Percentiles rank a stretch among this genome's conserved stretches.
Conservation (phyloP, 2,113 vertebrate species). For the Gambusia affinis region DNA sequence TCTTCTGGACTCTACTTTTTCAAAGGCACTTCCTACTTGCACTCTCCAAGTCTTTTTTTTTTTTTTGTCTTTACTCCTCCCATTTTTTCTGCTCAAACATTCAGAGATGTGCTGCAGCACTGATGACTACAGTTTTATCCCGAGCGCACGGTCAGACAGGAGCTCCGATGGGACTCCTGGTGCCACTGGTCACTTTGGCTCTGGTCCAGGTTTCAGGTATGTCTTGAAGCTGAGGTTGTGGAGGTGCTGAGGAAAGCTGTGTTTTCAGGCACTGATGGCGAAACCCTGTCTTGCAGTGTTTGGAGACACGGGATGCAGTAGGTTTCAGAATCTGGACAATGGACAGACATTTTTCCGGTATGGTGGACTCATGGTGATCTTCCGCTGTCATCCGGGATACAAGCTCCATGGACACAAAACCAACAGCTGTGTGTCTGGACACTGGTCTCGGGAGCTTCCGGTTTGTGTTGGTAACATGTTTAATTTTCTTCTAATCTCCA, state of each 20-base stretch:
- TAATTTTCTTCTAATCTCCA: not conserved
- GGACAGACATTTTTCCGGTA: constrained; percentile 77
- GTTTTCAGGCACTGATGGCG: not conserved
- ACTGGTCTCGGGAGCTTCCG: constrained; percentile 71
- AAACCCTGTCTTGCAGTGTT: constrained; percentile 12
- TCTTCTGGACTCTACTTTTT: constrained; percentile 4
- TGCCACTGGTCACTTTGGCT: constrained; percentile 34
- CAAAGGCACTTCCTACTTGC: constrained; percentile 16
- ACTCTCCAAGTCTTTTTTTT: constrained; percentile 4
- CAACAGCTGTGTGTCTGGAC: constrained; percentile 76
- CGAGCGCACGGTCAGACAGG: not conserved
- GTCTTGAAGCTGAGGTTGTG: constrained; percentile 19
- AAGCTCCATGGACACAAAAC: constrained; percentile 72
- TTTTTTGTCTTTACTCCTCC: not conserved
- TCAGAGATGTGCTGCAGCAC: not conserved
- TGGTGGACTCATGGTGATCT: constrained; percentile 73
- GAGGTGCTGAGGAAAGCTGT: not conserved
- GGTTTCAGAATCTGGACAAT: constrained; percentile 69
- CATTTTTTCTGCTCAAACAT: constrained; percentile 2
- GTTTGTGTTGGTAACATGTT: constrained; percentile 72
- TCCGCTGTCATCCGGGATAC: constrained; percentile 69
- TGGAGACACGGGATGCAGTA: constrained; percentile 45
- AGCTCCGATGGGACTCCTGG: constrained; percentile 24
- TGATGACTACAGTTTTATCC: not conserved
- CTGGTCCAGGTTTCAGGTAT: constrained; percentile 18